These are phyloP conservation scores for Oriolus oriolus DNA, from an alignment of 2,113 vertebrate genomes.

Conservation along the genomic window DNA sequence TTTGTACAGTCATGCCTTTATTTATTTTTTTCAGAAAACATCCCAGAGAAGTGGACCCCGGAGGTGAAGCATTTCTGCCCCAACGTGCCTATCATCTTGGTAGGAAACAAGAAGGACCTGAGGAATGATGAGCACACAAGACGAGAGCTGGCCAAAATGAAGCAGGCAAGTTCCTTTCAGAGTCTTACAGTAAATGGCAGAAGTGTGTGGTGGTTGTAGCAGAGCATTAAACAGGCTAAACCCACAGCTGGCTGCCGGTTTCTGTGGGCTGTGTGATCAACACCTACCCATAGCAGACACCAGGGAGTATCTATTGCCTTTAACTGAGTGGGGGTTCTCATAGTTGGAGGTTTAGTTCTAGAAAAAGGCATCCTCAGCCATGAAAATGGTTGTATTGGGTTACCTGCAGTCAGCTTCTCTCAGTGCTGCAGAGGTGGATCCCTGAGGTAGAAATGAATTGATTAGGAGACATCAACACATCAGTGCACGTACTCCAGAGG, in stretches of 20 bases:
- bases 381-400: not conserved
- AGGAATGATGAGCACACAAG: slow-evolving; percentile 97
- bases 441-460: not conserved
- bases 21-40: slow-evolving; percentile 82
- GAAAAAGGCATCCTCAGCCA: not conserved
- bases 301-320: not conserved
- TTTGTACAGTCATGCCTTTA: not conserved
- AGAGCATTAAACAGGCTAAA: not conserved
- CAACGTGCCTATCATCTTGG: slow-evolving; percentile 97
- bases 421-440: not conserved
- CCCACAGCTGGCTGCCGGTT: not conserved
- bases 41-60: slow-evolving; percentile 98
- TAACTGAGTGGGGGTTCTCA: not conserved
- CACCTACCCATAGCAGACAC: not conserved
- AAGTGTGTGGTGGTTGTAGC: not conserved
- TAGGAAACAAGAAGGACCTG: slow-evolving; percentile 98
- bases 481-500: not conserved
- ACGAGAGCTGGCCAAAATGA: slow-evolving; percentile 97
- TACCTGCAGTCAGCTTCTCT: not conserved
- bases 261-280: not conserved
- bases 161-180: slow-evolving; percentile 81
- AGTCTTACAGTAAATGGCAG: not conserved
- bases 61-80: slow-evolving; percentile 99
- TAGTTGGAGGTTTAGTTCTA: not conserved
- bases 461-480: not conserved